phyloP scores from a whole-genome alignment of 2,113 vertebrate species.

The Kryptolebias marmoratus region DNA sequence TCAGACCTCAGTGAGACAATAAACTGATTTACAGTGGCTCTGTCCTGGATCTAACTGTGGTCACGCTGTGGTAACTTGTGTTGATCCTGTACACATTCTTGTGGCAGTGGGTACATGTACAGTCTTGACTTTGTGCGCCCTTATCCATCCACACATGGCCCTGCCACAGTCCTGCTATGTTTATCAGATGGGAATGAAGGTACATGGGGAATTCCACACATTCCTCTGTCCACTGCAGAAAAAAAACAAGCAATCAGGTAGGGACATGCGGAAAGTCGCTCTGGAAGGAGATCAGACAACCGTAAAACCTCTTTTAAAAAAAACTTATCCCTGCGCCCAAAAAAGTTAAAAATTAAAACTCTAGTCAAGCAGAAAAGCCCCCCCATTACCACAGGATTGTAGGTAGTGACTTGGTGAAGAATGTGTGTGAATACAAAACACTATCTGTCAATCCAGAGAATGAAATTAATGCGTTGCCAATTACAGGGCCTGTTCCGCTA shows the following conservation, averaged over 20 bases:
- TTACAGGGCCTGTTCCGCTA: slow-evolving; percentile 55
- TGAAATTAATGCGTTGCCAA: slow-evolving; percentile 61
- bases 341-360: slow-evolving; percentile 23
- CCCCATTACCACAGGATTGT: background rate
- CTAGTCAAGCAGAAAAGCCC: slow-evolving; percentile 23
- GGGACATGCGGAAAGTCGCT: slow-evolving; percentile 24
- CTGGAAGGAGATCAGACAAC: background rate
- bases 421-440: slow-evolving; percentile 35
- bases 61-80: slow-evolving; percentile 14
- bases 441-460: slow-evolving; percentile 51
- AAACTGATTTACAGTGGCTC: slow-evolving; percentile 16
- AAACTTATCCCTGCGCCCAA: slow-evolving; percentile 12
- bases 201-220: slow-evolving; percentile 76
- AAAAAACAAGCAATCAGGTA: slow-evolving; percentile 50
- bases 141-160: slow-evolving; percentile 29
- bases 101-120: slow-evolving; percentile 61
- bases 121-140: slow-evolving; percentile 52
- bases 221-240: slow-evolving; percentile 65
- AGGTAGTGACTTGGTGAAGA: slow-evolving; percentile 43
- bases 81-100: slow-evolving; percentile 63
- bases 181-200: slow-evolving; percentile 74
- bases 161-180: slow-evolving; percentile 52
- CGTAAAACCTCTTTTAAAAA: slow-evolving; percentile 4
- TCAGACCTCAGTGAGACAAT: slow-evolving; percentile 32
- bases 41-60: slow-evolving; percentile 33